Evolutionary conservation across 2,797 vertebrate genomes (phyloP).

Genomic region (Heteromormyrus szaboi): DNA sequence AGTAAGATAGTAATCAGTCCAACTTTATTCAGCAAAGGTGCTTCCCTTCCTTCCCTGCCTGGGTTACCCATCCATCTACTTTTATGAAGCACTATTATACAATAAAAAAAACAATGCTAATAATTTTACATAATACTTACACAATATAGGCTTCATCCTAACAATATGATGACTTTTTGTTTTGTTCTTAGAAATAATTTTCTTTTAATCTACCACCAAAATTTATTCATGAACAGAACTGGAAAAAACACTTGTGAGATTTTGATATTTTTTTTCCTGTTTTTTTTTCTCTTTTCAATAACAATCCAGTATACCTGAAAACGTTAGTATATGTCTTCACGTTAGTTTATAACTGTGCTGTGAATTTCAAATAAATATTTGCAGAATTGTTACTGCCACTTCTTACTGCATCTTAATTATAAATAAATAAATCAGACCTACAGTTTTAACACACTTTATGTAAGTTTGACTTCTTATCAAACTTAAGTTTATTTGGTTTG

Average conservation of each 20-base stretch:
- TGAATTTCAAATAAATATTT: neutral
- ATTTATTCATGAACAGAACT: neutral
- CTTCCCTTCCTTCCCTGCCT: neutral
- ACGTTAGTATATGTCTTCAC: neutral
- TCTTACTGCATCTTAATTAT: neutral
- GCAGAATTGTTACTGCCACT: neutral
- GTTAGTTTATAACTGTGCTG: neutral
- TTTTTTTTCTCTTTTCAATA: neutral
- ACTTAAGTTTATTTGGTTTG: neutral
- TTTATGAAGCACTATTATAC: neutral
- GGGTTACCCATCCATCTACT: neutral
- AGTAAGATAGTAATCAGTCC: neutral
- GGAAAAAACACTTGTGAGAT: neutral
- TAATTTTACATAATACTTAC: neutral
- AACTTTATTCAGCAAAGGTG: neutral
- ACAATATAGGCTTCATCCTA: neutral
- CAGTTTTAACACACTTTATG: neutral
- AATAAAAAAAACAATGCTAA: neutral
- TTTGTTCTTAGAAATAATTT: neutral
- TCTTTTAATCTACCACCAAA: neutral
- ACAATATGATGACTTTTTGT: neutral
- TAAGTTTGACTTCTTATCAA: neutral
- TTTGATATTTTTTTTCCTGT: neutral
- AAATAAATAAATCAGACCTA: neutral
- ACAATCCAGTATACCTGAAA: neutral